These are phyloP conservation scores for Drosophila nr. fundita DNA, from an alignment of 2,888 invertebrate species.

Conservation along the genomic window DNA sequence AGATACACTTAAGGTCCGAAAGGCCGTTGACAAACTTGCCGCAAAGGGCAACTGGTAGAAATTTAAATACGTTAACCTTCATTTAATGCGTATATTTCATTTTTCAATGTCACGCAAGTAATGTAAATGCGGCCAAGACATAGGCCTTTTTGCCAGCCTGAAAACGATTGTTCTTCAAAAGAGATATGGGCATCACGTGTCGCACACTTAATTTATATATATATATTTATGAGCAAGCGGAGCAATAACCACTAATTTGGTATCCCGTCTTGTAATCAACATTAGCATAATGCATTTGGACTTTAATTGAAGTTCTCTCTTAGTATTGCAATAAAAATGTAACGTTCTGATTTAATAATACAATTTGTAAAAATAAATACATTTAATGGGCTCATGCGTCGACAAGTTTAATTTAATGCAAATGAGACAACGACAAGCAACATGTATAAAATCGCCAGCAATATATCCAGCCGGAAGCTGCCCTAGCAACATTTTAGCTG, in stretches of 20 bases:
- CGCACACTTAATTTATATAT: neutral
- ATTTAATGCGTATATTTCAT: slow-evolving; percentile 37
- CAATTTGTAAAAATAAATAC: slow-evolving; percentile 19
- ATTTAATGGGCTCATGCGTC: slow-evolving; percentile 5
- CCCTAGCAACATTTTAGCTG: slow-evolving; percentile 68
- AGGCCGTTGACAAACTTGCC: slow-evolving; percentile 1
- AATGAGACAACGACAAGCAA: slow-evolving; percentile 23
- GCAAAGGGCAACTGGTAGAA: slow-evolving; percentile 8
- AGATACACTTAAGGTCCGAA: neutral
- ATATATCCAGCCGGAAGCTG: slow-evolving; percentile 68
- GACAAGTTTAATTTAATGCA: slow-evolving; percentile 35
- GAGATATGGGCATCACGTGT: slow-evolving; percentile 57
- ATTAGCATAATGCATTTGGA: slow-evolving; percentile 44
- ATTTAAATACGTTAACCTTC: slow-evolving; percentile 51
- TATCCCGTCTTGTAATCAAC: slow-evolving; percentile 31
- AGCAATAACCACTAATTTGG: slow-evolving; percentile 25
- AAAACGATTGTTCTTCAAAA: slow-evolving; percentile 27
- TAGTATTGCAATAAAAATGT: slow-evolving; percentile 2
- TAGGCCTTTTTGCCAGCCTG: slow-evolving; percentile 27
- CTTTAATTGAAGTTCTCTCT: neutral
- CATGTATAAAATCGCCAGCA: slow-evolving; percentile 32
- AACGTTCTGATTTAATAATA: slow-evolving; percentile 41
- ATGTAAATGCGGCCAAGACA: slow-evolving; percentile 13
- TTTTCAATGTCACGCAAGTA: slow-evolving; percentile 73
- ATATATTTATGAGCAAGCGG: neutral